A percentile compares a stretch with the other conserved stretches of the same genome.
Evolutionary conservation across 2,888 invertebrate species (phyloP).

Genomic region (Drosophila siamana): DNA sequence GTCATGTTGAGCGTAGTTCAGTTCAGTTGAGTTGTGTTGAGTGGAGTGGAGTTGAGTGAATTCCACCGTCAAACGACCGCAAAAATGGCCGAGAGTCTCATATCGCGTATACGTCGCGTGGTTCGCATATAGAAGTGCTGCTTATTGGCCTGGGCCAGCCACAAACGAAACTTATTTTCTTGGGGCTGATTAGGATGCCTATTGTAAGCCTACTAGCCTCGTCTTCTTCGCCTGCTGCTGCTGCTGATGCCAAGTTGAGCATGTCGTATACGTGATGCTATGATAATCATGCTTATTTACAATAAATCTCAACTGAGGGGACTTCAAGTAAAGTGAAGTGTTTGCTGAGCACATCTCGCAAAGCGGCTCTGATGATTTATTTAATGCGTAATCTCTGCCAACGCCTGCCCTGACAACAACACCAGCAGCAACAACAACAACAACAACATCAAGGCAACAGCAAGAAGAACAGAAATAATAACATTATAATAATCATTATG

Average conservation of each 20-base stretch:
- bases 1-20: background rate
- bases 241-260: conserved; percentile 14
- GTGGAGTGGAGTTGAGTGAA: background rate
- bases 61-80: background rate
- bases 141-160: conserved; percentile 12
- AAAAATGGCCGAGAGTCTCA: conserved; percentile 9
- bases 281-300: conserved; percentile 81
- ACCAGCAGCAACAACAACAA: conserved; percentile 19
- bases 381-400: conserved; percentile 79
- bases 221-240: background rate
- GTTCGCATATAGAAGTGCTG: conserved; percentile 25
- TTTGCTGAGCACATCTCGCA: conserved; percentile 55
- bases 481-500: conserved; percentile 72
- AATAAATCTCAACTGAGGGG: conserved; percentile 71
- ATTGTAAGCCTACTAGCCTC: conserved; percentile 14
- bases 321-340: conserved; percentile 68
- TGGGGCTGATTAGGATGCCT: conserved; percentile 16
- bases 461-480: conserved; percentile 33
- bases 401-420: conserved; percentile 52
- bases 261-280: conserved; percentile 78
- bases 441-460: conserved; percentile 20
- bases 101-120: conserved; percentile 38
- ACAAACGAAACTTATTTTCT: conserved; percentile 8
- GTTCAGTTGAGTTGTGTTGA: conserved; percentile 9
- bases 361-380: conserved; percentile 73